Evolutionary conservation across 2,797 vertebrate species (phyloP).

Genomic region (Bovichtus variegatus): DNA sequence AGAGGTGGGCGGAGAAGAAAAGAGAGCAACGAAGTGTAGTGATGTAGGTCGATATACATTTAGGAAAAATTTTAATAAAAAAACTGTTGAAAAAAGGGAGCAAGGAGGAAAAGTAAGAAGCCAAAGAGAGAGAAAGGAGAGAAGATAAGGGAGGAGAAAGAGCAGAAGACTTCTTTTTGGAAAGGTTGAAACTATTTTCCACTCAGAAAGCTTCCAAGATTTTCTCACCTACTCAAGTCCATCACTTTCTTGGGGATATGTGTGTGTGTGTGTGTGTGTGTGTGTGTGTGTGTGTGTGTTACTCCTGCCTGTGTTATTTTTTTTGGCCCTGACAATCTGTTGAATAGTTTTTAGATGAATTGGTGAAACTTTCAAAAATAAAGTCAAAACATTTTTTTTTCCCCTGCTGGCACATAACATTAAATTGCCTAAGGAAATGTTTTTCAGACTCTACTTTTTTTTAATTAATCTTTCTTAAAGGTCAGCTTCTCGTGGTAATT

Average conservation of each 20-base stretch:
- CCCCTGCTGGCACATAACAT: neutral
- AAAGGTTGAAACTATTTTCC: constrained; percentile 30
- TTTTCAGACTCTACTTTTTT: no score
- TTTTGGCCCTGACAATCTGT: neutral
- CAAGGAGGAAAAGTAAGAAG: neutral
- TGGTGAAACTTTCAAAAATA: neutral
- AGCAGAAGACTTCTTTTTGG: neutral
- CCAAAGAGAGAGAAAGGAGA: constrained; percentile 7
- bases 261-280: neutral
- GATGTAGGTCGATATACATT: neutral
- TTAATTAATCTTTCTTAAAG: neutral
- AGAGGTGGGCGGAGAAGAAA: neutral
- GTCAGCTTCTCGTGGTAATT: neutral
- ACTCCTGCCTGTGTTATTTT: neutral
- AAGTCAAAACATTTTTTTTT: neutral
- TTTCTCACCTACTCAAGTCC: neutral
- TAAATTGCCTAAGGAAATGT: neutral
- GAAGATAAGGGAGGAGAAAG: constrained; percentile 13
- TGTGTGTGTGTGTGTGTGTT: neutral
- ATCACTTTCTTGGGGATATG: neutral
- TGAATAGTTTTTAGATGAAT: constrained; percentile 8
- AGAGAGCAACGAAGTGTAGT: neutral
- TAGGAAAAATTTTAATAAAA: neutral
- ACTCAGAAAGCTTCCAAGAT: constrained; percentile 13
- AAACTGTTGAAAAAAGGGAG: neutral